Percentiles rank a stretch among this genome's conserved stretches.
Conservation (phyloP, 1,140 invertebrate species). For the Heterodera schachtii region DNA sequence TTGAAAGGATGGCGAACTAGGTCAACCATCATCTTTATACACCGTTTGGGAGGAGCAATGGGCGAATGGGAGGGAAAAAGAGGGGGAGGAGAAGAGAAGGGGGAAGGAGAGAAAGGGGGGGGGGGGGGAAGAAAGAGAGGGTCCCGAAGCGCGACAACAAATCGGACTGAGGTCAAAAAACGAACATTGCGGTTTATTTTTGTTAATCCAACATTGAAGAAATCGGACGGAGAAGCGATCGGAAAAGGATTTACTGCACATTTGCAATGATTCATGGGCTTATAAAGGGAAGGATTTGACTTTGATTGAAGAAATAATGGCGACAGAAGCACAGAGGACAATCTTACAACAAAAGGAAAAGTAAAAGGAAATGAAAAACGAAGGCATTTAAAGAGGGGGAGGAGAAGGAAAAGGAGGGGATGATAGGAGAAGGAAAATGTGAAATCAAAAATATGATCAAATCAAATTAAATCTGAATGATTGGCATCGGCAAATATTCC, state of each 20-base stretch:
- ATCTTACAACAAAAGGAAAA: neutral
- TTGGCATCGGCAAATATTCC: constrained; percentile 39
- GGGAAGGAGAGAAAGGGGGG: too few relatives aligned
- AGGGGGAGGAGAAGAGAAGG: too few relatives aligned
- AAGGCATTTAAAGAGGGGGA: neutral
- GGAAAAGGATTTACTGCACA: neutral
- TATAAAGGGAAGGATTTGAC: neutral
- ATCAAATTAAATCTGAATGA: constrained; percentile 41
- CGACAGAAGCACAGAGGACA: too few relatives aligned
- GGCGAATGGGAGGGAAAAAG: too few relatives aligned
- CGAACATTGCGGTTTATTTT: neutral
- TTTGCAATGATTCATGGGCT: neutral
- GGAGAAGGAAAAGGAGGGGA: neutral
- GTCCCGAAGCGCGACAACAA: neutral
- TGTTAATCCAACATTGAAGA: neutral
- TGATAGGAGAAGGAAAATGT: neutral
- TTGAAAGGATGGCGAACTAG: neutral
- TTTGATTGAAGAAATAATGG: neutral
- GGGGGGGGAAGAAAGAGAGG: too few relatives aligned
- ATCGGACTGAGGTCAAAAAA: constrained; percentile 11
- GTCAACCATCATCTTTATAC: neutral
- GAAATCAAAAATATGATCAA: neutral
- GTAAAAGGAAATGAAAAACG: neutral
- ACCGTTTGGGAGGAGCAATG: neutral
- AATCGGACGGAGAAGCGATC: neutral